phyloP scores from a whole-genome alignment of 2,888 invertebrate species.

The Gibbula magus region DNA sequence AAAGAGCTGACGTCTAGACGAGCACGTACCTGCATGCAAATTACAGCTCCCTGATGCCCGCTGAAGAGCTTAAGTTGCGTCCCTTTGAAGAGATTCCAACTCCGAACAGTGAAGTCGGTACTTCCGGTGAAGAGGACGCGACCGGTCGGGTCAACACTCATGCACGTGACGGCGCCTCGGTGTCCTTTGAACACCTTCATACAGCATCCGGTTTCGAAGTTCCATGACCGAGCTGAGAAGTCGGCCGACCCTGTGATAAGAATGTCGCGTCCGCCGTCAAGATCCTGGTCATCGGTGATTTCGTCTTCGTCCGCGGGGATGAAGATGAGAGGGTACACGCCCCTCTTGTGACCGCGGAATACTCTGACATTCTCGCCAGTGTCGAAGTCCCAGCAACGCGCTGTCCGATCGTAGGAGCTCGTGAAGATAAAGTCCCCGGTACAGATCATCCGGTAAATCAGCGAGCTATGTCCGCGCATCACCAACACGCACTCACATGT shows the following conservation, averaged over 20 bases:
- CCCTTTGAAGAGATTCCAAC: constrained; percentile 76
- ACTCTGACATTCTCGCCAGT: constrained; percentile 74
- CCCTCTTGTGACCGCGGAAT: constrained; percentile 76
- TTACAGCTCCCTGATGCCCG: constrained; percentile 75
- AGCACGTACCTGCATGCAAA: constrained; percentile 74
- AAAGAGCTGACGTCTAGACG: too few relatives aligned
- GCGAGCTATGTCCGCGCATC: constrained; percentile 75
- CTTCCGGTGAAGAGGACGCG: constrained; percentile 76
- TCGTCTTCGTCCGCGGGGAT: constrained; percentile 74
- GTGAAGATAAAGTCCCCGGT: constrained; percentile 75
- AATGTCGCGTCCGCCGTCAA: constrained; percentile 70
- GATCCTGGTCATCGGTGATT: constrained; percentile 56
- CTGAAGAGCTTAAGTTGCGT: constrained; percentile 73
- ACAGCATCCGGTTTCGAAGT: constrained; percentile 74
- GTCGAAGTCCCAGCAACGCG: constrained; percentile 77
- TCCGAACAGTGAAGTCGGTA: constrained; percentile 75
- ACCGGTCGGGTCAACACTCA: constrained; percentile 75
- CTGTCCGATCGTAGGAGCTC: constrained; percentile 73
- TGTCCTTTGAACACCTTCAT: constrained; percentile 75
- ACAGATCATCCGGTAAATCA: constrained; percentile 76
- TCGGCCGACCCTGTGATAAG: constrained; percentile 75
- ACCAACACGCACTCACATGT: constrained; percentile 76
- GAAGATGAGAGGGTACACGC: constrained; percentile 77
- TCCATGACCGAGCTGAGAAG: constrained; percentile 74
- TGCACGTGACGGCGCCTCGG: constrained; percentile 76